Evolutionary conservation across 2,888 invertebrate species (phyloP), one percentile per base, ranked within the genome.

Genomic region (Phaedon cochleariae): DNA sequence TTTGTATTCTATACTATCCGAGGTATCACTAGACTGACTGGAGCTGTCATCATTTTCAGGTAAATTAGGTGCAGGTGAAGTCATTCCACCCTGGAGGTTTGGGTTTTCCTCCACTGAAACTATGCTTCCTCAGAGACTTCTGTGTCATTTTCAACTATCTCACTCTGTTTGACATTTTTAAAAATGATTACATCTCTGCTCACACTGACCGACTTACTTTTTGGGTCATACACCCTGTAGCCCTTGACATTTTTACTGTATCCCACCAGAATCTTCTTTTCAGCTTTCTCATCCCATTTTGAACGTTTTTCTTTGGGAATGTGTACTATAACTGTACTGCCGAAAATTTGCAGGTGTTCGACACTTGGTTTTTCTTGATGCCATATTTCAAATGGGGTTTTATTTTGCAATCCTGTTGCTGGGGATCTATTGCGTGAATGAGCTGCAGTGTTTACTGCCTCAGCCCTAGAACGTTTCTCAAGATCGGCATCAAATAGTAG

Each of bases 381-480:
- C 78, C 80, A 80, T 9, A 71, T 12, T 67, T 81, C 80, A 66
- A 69, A 74, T 5, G 81, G 78, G 1, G 78, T 80, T 69, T 75
- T 46, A 72, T 48, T 69, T 20, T 66, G 45, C 18, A 65, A 53
- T 15, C 58, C 59, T 12, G 55, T 10, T 15, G 52, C 58, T 57
- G 59, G 2, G 3, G 64, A 68, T 52, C 77, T 64, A 37, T 77
- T 78, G 21, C 61, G 34, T n/a, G 72, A 31, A 53, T 77, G 76
- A 4, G 73, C 70, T 7, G 75, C 76, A 7, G 75, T 76, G 48
- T 70, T 69, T 2, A 73, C 67, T 22, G 74, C 72, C 67, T 77
- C 75, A 29, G 76, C 75, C 74, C 75, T 76, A 66, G 76, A 73
- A 6, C 26, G 6, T 26, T 26, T 75, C 9, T 68, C 54, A 4